Evolutionary conservation across 2,113 vertebrate species (phyloP), one percentile per base, ranked within the genome.

Genomic region (Crotophaga sulcirostris): DNA sequence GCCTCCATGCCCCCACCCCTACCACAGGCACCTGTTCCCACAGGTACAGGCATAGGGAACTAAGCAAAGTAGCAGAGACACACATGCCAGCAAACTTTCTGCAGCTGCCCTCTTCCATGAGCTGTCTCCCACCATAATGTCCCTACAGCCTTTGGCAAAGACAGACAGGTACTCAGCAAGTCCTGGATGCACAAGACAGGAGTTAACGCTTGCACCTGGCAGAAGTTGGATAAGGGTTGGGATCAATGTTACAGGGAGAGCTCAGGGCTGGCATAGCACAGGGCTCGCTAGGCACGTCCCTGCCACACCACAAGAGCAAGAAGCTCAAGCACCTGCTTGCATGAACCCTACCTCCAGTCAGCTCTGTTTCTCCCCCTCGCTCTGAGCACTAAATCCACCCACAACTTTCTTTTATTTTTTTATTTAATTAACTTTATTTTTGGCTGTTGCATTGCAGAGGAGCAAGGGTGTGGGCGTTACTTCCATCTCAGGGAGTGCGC

Each of bases 371-470:
- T 88, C 80, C 84, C 26, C 40, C 60, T 82, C 5, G 1, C 79
- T 88, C 73, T 68, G n/a, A 88, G 63, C 63, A 56, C 89, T 90
- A 91, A 97, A 96, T 93, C 94, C 90, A 94, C 96, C 96, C 84
- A 96, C 93, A 64, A 73, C 49, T 75, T 87, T 78, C 36, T 87
- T 63, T 56, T 67, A 20, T 81, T 95, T 66, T 58, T 33, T 95
- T 34, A 77, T 96, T 94, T 93, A 94, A 91, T 91, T 83, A 59
- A 95, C 80, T 85, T 86, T 92, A 93, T 95, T 96, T 96, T 93
- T 2, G 25, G 84, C 84, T 89, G 85, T 97, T 76, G 44, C 66
- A 36, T 51, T 94, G 93, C 92, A 84, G 95, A 95, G 93, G 95
- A 93, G 82, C 70, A 79, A 88, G 33, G 81, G 78, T 29, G 87